phyloP scores from a whole-genome alignment of 2,888 invertebrate genomes.

The Panopea generosa region DNA sequence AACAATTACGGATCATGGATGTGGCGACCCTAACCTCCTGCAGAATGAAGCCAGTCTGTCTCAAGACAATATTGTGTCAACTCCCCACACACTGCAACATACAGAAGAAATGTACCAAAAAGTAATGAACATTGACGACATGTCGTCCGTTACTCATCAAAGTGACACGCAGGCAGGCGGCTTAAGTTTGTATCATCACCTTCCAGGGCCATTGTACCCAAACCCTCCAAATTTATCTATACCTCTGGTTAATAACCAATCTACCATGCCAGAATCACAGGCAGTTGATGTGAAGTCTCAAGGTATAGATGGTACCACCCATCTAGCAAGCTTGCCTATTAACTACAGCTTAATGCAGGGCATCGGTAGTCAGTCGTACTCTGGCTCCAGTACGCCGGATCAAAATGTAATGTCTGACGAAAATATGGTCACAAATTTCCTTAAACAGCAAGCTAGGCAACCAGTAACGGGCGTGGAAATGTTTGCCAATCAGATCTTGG shows the following conservation, averaged over 20 bases:
- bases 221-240: background rate
- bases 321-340: no score
- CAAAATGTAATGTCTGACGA: background rate
- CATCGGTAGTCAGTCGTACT: no score
- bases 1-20: background rate
- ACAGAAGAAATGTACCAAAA: background rate
- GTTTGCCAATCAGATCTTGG: background rate
- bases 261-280: background rate
- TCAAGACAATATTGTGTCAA: background rate
- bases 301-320: no score
- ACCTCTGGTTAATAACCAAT: background rate
- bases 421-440: constrained; percentile 1
- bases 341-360: no score
- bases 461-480: background rate
- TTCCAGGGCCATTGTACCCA: background rate
- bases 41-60: background rate
- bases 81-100: background rate
- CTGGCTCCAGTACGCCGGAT: no score
- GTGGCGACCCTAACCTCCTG: background rate
- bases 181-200: background rate
- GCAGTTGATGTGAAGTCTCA: no score
- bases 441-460: constrained; percentile 6
- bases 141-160: background rate
- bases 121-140: background rate
- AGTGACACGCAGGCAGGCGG: no score